These are phyloP conservation scores for Chrysoperla carnea DNA, from an alignment of 1,140 invertebrate genomes.

Conservation along the genomic window DNA sequence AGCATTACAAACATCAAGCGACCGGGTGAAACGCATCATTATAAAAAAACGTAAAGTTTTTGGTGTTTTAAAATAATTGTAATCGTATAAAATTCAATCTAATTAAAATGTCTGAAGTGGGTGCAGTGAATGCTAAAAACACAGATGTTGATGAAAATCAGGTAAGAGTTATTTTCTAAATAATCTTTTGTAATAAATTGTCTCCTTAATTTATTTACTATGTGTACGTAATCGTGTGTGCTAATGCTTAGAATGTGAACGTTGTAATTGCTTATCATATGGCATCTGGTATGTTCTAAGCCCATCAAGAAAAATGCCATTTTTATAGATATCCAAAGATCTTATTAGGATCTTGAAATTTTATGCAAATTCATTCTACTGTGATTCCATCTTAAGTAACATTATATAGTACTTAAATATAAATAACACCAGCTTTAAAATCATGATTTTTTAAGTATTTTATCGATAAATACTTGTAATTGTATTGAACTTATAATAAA, in stretches of 20 bases:
- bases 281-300: slow-evolving; percentile 11
- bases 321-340: slow-evolving; percentile 1
- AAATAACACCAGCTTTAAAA: not conserved
- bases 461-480: not conserved
- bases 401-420: slow-evolving; percentile 4
- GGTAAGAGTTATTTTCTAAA: slow-evolving; percentile 12
- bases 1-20: slow-evolving; percentile 21
- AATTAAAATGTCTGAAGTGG: slow-evolving; percentile 22
- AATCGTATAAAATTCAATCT: slow-evolving; percentile 7
- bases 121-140: slow-evolving; percentile 19
- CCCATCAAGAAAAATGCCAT: slow-evolving; percentile 2
- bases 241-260: slow-evolving; percentile 15
- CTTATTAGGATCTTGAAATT: slow-evolving; percentile 10
- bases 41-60: slow-evolving; percentile 2
- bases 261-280: slow-evolving; percentile 7
- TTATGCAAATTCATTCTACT: not conserved
- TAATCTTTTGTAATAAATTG: slow-evolving; percentile 3
- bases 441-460: not conserved
- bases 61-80: slow-evolving; percentile 10
- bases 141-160: slow-evolving; percentile 18
- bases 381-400: slow-evolving; percentile 4
- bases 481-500: not conserved
- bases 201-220: slow-evolving; percentile 10
- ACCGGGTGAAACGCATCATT: slow-evolving; percentile 8
- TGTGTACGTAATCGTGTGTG: slow-evolving; percentile 18